A percentile compares a stretch with the other conserved stretches of the same genome.
phyloP scores from a whole-genome alignment of 1,140 invertebrate genomes.

The Brachionus sp. region DNA sequence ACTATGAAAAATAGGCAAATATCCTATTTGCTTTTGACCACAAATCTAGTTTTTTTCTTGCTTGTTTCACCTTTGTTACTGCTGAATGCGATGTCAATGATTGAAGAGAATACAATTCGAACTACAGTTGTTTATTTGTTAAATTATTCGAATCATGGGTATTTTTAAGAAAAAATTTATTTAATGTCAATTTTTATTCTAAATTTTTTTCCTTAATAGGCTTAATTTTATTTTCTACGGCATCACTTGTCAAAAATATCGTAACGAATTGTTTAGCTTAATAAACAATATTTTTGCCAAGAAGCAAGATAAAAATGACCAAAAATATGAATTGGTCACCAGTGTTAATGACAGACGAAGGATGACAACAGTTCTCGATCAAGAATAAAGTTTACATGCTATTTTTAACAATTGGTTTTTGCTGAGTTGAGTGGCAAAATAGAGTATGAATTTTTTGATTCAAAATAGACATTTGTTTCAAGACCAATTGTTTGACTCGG shows the following conservation, averaged over 20 bases:
- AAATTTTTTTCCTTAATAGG: background rate
- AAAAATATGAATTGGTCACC: conserved; percentile 22
- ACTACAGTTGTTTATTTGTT: conserved; percentile 24
- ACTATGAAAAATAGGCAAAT: conserved; percentile 31
- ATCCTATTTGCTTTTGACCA: conserved; percentile 30
- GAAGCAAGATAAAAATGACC: background rate
- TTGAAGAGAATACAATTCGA: conserved; percentile 19
- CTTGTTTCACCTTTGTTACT: conserved; percentile 39
- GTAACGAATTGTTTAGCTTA: conserved; percentile 7
- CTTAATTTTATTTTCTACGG: conserved; percentile 46
- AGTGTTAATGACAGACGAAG: conserved; percentile 1
- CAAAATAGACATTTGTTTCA: background rate
- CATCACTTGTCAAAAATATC: conserved; percentile 44
- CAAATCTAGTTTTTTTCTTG: conserved; percentile 38
- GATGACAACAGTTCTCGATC: background rate
- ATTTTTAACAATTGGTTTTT: background rate
- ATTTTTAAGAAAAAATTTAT: background rate
- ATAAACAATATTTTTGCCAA: background rate
- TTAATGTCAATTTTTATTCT: background rate
- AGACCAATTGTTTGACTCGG: background rate
- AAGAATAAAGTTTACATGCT: background rate
- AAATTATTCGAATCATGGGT: conserved; percentile 41
- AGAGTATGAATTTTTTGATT: conserved; percentile 20
- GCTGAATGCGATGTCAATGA: background rate
- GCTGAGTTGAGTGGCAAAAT: background rate